Percentiles rank a stretch among this genome's conserved stretches.
Conservation (phyloP, 2,797 vertebrate genomes). For the Amblyopsis hoosieri region DNA sequence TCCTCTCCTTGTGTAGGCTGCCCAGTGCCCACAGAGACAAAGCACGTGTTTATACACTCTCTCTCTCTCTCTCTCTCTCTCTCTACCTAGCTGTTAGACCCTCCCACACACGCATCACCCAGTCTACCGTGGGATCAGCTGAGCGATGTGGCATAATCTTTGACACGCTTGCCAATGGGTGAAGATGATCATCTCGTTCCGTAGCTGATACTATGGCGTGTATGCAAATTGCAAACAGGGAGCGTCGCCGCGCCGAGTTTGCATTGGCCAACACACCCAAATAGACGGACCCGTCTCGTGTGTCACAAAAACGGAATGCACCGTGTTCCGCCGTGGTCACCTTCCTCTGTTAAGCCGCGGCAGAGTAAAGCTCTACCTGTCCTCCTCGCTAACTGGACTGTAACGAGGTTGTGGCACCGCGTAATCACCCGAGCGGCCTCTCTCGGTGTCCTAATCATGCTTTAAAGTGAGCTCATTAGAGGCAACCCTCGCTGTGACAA, state of each 20-base stretch:
- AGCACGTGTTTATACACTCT: conserved; percentile 60
- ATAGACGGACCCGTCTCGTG: too few relatives aligned
- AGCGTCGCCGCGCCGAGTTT: neutral
- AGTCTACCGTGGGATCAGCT: conserved; percentile 32
- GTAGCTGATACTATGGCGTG: neutral
- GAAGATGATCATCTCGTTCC: neutral
- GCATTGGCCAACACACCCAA: neutral
- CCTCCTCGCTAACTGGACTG: neutral
- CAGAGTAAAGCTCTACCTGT: neutral
- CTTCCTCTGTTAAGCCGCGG: neutral
- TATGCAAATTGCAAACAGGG: neutral
- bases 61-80: neutral
- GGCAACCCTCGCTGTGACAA: conserved; percentile 21
- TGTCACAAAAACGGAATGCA: neutral
- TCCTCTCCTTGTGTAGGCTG: conserved; percentile 63
- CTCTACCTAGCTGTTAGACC: conserved; percentile 28
- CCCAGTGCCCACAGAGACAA: conserved; percentile 72
- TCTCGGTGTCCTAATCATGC: conserved; percentile 36
- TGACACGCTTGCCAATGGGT: neutral
- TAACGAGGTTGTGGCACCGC: conserved; percentile 22
- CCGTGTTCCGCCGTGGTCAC: neutral
- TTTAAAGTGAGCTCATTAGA: conserved; percentile 54
- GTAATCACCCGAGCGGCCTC: conserved; percentile 23
- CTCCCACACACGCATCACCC: neutral
- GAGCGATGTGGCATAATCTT: conserved; percentile 5